phyloP scores from a whole-genome alignment of 2,797 vertebrate genomes.

The Mus caroli region DNA sequence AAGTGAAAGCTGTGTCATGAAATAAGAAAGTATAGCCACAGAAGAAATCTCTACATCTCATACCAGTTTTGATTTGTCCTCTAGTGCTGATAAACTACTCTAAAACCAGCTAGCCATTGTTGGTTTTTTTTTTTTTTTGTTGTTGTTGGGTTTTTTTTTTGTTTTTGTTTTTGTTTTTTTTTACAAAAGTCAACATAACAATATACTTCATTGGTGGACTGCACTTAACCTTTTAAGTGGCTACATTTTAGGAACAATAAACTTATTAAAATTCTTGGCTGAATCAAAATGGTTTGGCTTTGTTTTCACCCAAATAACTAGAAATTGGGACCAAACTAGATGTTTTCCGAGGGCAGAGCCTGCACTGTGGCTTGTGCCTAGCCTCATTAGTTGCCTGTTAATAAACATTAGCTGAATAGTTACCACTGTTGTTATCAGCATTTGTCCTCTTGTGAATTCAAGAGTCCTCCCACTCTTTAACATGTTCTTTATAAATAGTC shows the following conservation, averaged over 20 bases:
- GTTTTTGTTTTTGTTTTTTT: conserved; percentile 42
- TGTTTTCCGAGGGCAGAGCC: conserved; percentile 93
- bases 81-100: conserved; percentile 85
- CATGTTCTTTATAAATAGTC: conserved; percentile 92
- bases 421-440: conserved; percentile 98
- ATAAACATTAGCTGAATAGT: conserved; percentile 94
- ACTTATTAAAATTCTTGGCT: conserved; percentile 87
- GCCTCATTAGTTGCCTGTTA: conserved; percentile 95
- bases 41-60: conserved; percentile 88
- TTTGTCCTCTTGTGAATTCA: conserved; percentile 96
- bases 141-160: conserved; percentile 60
- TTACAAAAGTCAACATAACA: conserved; percentile 86
- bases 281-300: conserved; percentile 84
- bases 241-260: conserved; percentile 88
- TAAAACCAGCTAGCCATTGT: conserved; percentile 83
- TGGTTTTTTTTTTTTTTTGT: too few relatives aligned
- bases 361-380: conserved; percentile 91
- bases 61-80: conserved; percentile 87
- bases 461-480: conserved; percentile 93
- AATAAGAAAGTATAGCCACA: conserved; percentile 98
- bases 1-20: conserved; percentile 99
- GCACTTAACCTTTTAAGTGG: conserved; percentile 89
- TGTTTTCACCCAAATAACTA: conserved; percentile 92
- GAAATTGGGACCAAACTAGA: conserved; percentile 98
- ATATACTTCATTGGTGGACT: conserved; percentile 84